phyloP scores from a whole-genome alignment of 2,113 vertebrate species.

The Erinaceus europaeus region DNA sequence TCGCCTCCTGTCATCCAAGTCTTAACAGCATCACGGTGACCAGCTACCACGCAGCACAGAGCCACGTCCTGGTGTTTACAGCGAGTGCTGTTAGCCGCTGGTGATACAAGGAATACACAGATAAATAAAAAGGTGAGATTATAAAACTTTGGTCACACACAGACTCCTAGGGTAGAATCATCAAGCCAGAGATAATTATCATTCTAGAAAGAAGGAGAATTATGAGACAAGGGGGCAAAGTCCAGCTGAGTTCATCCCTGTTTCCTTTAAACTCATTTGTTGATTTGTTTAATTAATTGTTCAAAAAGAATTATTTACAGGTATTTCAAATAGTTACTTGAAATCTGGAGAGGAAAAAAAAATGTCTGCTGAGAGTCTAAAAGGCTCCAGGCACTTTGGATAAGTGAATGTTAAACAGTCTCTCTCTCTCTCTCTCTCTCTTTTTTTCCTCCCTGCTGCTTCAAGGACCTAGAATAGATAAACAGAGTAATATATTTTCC shows the following conservation, averaged over 20 bases:
- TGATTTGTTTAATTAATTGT: background rate
- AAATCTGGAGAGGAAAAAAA: constrained; percentile 31
- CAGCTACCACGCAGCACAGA: background rate
- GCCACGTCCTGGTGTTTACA: background rate
- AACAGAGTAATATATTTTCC: too few relatives aligned
- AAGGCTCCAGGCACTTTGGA: background rate
- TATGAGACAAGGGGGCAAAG: background rate
- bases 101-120: background rate
- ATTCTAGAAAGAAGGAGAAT: background rate
- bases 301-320: background rate
- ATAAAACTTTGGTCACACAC: background rate
- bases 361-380: background rate
- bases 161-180: background rate
- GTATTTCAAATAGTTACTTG: background rate
- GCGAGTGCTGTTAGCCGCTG: background rate
- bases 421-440: too few relatives aligned
- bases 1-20: background rate
- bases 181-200: background rate
- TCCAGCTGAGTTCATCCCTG: background rate
- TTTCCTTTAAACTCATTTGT: background rate
- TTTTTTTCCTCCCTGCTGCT: too few relatives aligned
- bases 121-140: background rate
- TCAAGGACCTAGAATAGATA: background rate
- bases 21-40: background rate
- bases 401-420: background rate